Evolutionary conservation across 2,113 vertebrate species (phyloP).

Genomic region (Nerophis lumbriciformis): DNA sequence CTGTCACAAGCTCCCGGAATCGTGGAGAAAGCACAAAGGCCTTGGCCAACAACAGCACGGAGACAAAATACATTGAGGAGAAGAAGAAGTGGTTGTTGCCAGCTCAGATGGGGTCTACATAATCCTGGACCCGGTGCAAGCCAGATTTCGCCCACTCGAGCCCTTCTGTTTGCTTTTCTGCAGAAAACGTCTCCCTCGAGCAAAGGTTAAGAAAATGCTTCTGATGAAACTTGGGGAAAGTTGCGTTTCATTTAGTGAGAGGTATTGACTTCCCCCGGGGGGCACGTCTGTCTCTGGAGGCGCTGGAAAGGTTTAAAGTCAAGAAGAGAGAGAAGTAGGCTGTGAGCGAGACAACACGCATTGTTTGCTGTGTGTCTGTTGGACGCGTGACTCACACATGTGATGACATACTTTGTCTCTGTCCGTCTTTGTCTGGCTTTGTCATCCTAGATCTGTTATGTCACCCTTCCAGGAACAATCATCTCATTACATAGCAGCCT

Average conservation of each 20-base stretch:
- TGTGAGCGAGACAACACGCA: background rate
- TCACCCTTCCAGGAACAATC: constrained; percentile 18
- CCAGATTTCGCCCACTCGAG: constrained; percentile 59
- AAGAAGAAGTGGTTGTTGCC: constrained; percentile 77
- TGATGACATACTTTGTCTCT: constrained; percentile 36
- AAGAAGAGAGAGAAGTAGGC: constrained; percentile 22
- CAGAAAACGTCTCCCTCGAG: constrained; percentile 18
- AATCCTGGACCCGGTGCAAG: constrained; percentile 63
- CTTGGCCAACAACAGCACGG: constrained; percentile 71
- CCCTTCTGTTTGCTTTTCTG: constrained; percentile 39
- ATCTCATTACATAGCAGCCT: constrained; percentile 7
- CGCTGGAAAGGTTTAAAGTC: constrained; percentile 29
- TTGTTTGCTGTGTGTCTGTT: constrained; percentile 45
- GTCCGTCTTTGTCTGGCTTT: constrained; percentile 19
- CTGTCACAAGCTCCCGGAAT: constrained; percentile 63
- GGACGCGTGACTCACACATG: constrained; percentile 56
- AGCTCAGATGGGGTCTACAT: constrained; percentile 47
- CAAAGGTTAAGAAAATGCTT: constrained; percentile 10
- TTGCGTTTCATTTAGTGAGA: constrained; percentile 12
- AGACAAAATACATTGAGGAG: constrained; percentile 68
- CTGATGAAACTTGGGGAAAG: constrained; percentile 3
- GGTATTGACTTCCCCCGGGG: constrained; percentile 25
- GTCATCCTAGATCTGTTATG: constrained; percentile 15
- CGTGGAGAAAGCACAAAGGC: constrained; percentile 74
- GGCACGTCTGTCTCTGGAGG: constrained; percentile 34